Evolutionary conservation across 2,888 invertebrate species (phyloP), one percentile per base, ranked within the genome.

Genomic region (Folsomia manolachei): DNA sequence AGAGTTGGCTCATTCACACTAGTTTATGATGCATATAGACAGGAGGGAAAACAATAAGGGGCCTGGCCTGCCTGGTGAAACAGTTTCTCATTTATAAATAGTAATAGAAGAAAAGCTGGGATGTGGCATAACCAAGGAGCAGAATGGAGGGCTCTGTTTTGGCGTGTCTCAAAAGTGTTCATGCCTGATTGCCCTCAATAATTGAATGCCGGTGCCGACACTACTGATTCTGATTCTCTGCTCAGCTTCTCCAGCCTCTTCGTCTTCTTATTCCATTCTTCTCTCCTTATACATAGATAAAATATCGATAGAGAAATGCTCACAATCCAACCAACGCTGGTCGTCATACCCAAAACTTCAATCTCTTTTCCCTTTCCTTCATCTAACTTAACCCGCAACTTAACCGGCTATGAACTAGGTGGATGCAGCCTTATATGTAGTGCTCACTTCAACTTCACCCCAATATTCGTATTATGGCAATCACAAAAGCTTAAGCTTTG

Each of bases 161-260:
- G 79, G 78, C 79, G 79, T 79, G 80, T 79, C 79, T 80, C 78
- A 78, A 4, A 39, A 79, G 79, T 78, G 78, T 78, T 79, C 76
- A 79, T 77, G 80, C 79, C 78, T 80, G 79, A 80, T 80, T 80
- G 78, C 80, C 78, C 76, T 79, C 80, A 80, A 77, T 80, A 79
- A 80, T 80, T 80, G 80, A 80, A 80, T 79, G 79, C 78, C 79
- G 79, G 78, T 77, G 79, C 78, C 77, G 78, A 78, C 79, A 79
- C 75, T 39, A 53, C 27, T 53, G 66, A 26, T 56, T 23, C 63
- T 73, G 73, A 74, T 73, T 74, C 72, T 74, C 73, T 70, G 63
- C 73, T 76, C 71, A 60, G 56, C 68, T 56, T n/a, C n/a, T n/a
- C n/a, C n/a, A n/a, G n/a, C 56, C 19, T 68, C 27, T 64, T 27